Evolutionary conservation across 2,888 invertebrate species (phyloP).

Genomic region (Leuctra nigra): DNA sequence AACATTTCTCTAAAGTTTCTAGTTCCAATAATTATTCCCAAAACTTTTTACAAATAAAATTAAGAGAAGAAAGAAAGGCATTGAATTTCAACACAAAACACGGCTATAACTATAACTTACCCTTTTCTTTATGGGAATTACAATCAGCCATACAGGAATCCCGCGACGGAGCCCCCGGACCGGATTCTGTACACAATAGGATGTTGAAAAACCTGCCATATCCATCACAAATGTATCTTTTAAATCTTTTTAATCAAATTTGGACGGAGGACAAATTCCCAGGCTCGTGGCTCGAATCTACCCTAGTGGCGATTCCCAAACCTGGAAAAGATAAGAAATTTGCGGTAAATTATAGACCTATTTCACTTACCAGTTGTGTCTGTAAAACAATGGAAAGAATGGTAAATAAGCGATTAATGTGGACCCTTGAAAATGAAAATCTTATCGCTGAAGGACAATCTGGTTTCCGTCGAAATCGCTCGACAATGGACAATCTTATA

Average conservation of each 20-base stretch:
- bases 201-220: conserved; percentile 7
- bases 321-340: conserved; percentile 2
- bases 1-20: conserved; percentile 12
- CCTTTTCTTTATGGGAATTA: not conserved
- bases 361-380: too few species aligned
- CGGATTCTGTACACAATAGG: conserved; percentile 3
- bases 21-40: conserved; percentile 2
- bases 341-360: too few species aligned
- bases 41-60: not conserved
- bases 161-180: conserved; percentile 4
- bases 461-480: too few species aligned
- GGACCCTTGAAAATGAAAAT: too few species aligned
- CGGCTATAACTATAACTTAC: conserved; percentile 5
- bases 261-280: conserved; percentile 12
- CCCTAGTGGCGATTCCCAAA: conserved; percentile 7
- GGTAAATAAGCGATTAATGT: too few species aligned
- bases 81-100: not conserved
- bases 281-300: conserved; percentile 1
- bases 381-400: too few species aligned
- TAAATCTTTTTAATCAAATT: conserved; percentile 7
- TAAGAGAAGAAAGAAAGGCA: not conserved
- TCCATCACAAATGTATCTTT: not conserved
- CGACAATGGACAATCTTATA: too few species aligned
- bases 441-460: too few species aligned
- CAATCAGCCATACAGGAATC: conserved; percentile 1